Evolutionary conservation across 2,113 vertebrate species (phyloP).

Genomic region (Microcebus griseorufus): DNA sequence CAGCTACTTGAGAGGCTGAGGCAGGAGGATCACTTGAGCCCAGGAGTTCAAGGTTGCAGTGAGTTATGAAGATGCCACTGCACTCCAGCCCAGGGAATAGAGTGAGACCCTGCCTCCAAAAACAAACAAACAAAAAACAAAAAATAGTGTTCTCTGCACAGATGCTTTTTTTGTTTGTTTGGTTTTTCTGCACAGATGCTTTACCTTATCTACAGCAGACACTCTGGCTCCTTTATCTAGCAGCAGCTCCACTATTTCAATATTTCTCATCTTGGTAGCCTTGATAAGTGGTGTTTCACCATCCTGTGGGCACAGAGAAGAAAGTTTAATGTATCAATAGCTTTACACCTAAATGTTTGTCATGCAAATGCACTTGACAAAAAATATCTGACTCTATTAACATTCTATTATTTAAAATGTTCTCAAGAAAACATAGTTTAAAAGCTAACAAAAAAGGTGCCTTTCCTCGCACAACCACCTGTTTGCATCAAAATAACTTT

Average conservation of each 20-base stretch:
- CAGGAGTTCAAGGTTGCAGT: no score
- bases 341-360: neutral
- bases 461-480: neutral
- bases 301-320: conserved; percentile 86
- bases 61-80: no score
- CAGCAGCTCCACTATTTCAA: conserved; percentile 97
- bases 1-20: no score
- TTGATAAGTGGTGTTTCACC: conserved; percentile 98
- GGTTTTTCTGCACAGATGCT: neutral
- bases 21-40: no score
- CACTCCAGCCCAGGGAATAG: no score
- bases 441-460: neutral
- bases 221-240: conserved; percentile 98
- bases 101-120: no score
- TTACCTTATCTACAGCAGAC: conserved; percentile 96
- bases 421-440: neutral
- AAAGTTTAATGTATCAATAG: neutral
- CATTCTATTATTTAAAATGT: neutral
- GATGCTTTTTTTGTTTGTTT: no score
- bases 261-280: conserved; percentile 98
- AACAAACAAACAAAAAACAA: no score
- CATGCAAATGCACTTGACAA: neutral
- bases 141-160: neutral
- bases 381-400: neutral
- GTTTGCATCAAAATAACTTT: neutral